A percentile compares a stretch with the other conserved stretches of the same genome.
phyloP scores from a whole-genome alignment of 2,113 vertebrate genomes.

The Lepus americanus region DNA sequence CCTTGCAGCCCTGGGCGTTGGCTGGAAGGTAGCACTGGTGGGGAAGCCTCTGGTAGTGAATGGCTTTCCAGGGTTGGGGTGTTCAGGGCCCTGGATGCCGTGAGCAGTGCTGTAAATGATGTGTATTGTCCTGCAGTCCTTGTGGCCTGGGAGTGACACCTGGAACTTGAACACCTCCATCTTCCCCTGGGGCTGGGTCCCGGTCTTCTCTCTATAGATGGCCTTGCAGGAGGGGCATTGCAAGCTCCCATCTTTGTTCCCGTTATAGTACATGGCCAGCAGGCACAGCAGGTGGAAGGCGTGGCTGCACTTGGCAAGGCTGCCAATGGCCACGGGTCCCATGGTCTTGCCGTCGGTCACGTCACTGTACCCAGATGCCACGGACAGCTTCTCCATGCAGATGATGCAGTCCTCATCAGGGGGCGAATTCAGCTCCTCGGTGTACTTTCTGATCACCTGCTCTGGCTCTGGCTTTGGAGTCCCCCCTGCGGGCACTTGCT shows the following conservation, averaged over 20 bases:
- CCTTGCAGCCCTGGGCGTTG: constrained; percentile 94
- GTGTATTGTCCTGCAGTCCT: constrained; percentile 95
- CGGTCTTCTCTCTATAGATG: constrained; percentile 98
- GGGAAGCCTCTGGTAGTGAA: constrained; percentile 97
- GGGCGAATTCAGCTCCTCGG: constrained; percentile 85
- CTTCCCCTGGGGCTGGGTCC: constrained; percentile 97
- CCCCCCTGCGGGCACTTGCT: not conserved
- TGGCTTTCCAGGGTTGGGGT: constrained; percentile 96
- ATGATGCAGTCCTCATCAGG: constrained; percentile 96
- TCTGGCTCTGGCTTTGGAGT: constrained; percentile 84
- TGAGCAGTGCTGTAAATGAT: constrained; percentile 96
- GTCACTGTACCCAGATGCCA: constrained; percentile 92
- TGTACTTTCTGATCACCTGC: constrained; percentile 89
- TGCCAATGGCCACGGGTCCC: constrained; percentile 89
- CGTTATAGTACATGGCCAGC: constrained; percentile 98
- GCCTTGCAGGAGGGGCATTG: constrained; percentile 98
- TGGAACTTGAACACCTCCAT: constrained; percentile 96
- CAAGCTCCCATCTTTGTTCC: constrained; percentile 98
- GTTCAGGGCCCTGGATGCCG: constrained; percentile 96
- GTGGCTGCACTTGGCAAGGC: constrained; percentile 94
- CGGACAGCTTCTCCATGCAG: constrained; percentile 97
- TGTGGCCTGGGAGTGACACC: constrained; percentile 95
- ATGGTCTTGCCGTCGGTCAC: constrained; percentile 85
- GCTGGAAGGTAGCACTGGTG: constrained; percentile 97
- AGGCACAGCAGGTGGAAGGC: constrained; percentile 97